A percentile compares a stretch with the other conserved stretches of the same genome.
Conservation (phyloP, 2,797 vertebrate genomes). For the Dermochelys coriacea region DNA sequence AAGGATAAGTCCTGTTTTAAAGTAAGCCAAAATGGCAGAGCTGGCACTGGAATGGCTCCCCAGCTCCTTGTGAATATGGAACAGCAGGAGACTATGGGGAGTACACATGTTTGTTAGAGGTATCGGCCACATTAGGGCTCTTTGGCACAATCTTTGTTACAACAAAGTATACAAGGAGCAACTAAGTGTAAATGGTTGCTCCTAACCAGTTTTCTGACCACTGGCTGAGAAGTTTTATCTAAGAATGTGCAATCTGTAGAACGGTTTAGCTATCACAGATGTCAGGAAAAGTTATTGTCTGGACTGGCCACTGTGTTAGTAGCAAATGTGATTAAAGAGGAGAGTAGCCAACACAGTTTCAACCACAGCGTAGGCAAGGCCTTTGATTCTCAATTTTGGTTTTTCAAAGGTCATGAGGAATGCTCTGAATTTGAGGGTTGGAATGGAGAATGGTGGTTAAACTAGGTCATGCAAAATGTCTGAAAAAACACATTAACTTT, state of each 20-base stretch:
- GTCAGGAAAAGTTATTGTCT: background rate
- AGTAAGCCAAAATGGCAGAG: background rate
- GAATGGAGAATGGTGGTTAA: background rate
- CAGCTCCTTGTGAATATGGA: background rate
- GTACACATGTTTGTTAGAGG: rapidly evolving
- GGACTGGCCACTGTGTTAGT: slow-evolving; percentile 12
- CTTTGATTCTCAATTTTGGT: background rate
- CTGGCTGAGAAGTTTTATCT: background rate
- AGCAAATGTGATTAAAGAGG: background rate
- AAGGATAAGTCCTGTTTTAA: background rate
- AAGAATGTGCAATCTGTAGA: background rate
- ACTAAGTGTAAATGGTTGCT: background rate
- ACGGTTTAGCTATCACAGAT: background rate
- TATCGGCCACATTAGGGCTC: background rate
- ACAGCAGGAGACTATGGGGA: background rate
- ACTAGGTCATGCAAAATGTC: background rate
- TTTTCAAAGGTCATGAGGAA: background rate
- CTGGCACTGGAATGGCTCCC: background rate
- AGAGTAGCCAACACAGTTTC: slow-evolving; percentile 37
- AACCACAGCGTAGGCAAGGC: background rate
- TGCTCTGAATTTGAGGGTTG: rapidly evolving
- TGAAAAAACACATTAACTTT: background rate
- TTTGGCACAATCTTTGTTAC: background rate
- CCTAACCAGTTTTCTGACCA: slow-evolving; percentile 47
- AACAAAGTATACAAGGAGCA: background rate